A percentile compares a stretch with the other conserved stretches of the same genome.
Evolutionary conservation across 2,113 vertebrate genomes (phyloP).

Genomic region (Thunnus maccoyii): DNA sequence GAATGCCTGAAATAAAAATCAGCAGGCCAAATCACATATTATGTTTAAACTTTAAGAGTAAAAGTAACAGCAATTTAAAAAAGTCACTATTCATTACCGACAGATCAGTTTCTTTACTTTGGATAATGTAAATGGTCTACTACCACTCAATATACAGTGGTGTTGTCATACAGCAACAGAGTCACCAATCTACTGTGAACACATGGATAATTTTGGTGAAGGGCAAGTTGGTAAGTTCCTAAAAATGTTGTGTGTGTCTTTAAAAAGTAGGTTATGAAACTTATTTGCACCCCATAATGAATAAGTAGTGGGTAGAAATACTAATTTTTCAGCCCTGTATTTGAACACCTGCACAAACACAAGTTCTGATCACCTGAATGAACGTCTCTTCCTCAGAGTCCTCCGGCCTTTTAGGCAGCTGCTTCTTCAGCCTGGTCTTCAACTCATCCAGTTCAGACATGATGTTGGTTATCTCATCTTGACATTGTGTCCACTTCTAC

Average conservation of each 20-base stretch:
- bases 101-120: background rate
- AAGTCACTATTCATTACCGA: too few species aligned
- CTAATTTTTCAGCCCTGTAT: background rate
- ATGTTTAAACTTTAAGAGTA: too few species aligned
- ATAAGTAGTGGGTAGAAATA: background rate
- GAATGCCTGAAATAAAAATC: too few species aligned
- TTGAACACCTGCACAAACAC: background rate
- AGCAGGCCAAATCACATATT: too few species aligned
- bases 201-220: background rate
- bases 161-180: background rate
- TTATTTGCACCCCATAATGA: background rate
- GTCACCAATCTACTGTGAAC: background rate
- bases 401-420: conserved; percentile 80
- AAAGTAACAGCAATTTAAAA: too few species aligned
- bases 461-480: conserved; percentile 79
- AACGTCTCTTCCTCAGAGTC: conserved; percentile 79
- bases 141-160: too few species aligned
- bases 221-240: background rate
- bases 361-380: conserved; percentile 84
- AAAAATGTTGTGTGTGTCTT: background rate
- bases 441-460: conserved; percentile 80
- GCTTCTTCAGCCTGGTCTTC: conserved; percentile 77
- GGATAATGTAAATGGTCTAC: background rate
- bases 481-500: conserved; percentile 79
- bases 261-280: background rate